These are phyloP conservation scores for Percopsis transmontana DNA, from an alignment of 2,113 vertebrate genomes.

Conservation along the genomic window DNA sequence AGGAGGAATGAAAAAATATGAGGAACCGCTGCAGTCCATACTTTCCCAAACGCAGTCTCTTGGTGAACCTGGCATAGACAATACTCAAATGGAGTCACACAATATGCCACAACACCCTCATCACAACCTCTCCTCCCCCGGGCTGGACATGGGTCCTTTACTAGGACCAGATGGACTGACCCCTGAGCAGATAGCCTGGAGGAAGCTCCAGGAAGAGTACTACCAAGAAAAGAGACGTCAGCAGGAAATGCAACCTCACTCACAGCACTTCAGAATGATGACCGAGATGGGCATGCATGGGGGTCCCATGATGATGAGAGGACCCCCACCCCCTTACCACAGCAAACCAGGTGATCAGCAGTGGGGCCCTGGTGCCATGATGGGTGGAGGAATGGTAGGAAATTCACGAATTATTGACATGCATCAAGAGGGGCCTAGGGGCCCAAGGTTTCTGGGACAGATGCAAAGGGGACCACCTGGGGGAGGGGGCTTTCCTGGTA, in stretches of 20 bases:
- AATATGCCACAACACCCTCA: constrained; percentile 71
- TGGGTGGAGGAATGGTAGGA: constrained; percentile 70
- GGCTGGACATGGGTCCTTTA: constrained; percentile 87
- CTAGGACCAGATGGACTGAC: constrained; percentile 91
- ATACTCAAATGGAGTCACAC: constrained; percentile 76
- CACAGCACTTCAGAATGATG: constrained; percentile 90
- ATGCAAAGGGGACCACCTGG: constrained; percentile 85
- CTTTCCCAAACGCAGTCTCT: constrained; percentile 94
- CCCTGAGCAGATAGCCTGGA: constrained; percentile 94
- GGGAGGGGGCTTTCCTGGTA: constrained; percentile 84
- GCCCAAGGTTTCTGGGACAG: constrained; percentile 73
- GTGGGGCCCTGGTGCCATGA: constrained; percentile 80
- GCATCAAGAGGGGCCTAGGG: constrained; percentile 78
- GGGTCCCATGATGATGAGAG: constrained; percentile 83
- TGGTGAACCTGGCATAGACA: constrained; percentile 81
- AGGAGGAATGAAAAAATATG: constrained; percentile 86
- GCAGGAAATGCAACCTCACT: constrained; percentile 86
- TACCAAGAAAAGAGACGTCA: constrained; percentile 94
- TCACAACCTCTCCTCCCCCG: constrained; percentile 78
- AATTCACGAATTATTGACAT: constrained; percentile 75
- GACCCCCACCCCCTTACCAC: constrained; percentile 95
- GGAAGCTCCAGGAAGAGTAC: constrained; percentile 96
- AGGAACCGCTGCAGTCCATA: constrained; percentile 95
- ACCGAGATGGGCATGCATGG: constrained; percentile 81
- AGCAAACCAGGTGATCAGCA: constrained; percentile 92